Percentiles rank a stretch among this genome's conserved stretches.
Conservation (phyloP, 2,113 vertebrate genomes). For the Baryphthengus martii region DNA sequence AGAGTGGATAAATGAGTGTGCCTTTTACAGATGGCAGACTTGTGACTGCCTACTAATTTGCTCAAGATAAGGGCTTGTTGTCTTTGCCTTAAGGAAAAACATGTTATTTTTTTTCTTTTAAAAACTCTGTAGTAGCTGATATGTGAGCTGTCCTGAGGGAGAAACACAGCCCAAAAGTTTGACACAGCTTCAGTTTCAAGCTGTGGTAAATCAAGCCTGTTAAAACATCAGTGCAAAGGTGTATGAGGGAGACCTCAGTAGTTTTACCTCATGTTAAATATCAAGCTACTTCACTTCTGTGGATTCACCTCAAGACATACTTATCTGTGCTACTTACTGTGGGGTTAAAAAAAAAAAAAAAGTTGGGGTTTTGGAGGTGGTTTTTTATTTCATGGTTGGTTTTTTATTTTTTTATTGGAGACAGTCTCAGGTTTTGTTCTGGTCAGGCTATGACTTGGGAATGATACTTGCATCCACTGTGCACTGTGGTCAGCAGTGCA, state of each 20-base stretch:
- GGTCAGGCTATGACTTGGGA: neutral
- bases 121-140: neutral
- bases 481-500: neutral
- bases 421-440: neutral
- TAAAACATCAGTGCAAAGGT: neutral
- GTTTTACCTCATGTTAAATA: neutral
- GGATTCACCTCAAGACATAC: constrained; percentile 9
- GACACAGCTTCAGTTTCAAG: neutral
- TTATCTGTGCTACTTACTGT: neutral
- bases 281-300: neutral
- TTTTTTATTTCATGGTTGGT: no score
- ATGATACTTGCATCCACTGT: neutral
- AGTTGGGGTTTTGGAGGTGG: neutral
- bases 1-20: neutral
- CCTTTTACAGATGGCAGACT: neutral
- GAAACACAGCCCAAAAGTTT: constrained; percentile 6
- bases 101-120: neutral
- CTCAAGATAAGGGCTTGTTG: neutral
- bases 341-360: neutral
- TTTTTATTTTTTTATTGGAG: neutral
- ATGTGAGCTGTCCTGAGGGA: neutral
- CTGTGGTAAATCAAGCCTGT: neutral
- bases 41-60: constrained; percentile 14
- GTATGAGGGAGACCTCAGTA: neutral
- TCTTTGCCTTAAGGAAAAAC: neutral